These are phyloP conservation scores for Casuarius casuarius DNA, from an alignment of 2,113 vertebrate species.

Conservation along the genomic window DNA sequence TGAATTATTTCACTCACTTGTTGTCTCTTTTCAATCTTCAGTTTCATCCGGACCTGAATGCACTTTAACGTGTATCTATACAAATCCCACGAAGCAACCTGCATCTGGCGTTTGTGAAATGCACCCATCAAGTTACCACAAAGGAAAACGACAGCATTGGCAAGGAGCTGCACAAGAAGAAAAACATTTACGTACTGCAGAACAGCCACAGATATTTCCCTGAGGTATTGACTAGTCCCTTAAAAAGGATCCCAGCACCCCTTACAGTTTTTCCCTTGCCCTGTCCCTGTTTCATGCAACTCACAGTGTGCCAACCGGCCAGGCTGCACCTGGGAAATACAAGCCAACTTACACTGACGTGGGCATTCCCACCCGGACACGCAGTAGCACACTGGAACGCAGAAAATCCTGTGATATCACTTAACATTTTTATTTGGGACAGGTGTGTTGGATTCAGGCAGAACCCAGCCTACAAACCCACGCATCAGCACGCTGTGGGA, in stretches of 20 bases:
- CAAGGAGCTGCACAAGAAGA: constrained; percentile 82
- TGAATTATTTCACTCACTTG: constrained; percentile 81
- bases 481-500: neutral
- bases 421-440: neutral
- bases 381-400: neutral
- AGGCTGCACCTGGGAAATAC: neutral
- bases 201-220: neutral
- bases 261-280: neutral
- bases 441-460: neutral
- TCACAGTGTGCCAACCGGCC: neutral
- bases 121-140: constrained; percentile 91
- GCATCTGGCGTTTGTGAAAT: constrained; percentile 95
- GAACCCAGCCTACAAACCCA: neutral
- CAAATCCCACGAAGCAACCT: constrained; percentile 89
- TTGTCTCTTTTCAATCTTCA: constrained; percentile 95
- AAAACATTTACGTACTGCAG: neutral
- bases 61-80: constrained; percentile 91
- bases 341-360: neutral
- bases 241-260: neutral
- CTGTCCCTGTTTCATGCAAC: neutral
- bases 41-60: constrained; percentile 91
- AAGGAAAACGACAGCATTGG: constrained; percentile 88
- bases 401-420: neutral
- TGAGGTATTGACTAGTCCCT: neutral
- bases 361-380: accelerated